Evolutionary conservation across 2,888 invertebrate species (phyloP).

Genomic region (Drosophila prostipennis): DNA sequence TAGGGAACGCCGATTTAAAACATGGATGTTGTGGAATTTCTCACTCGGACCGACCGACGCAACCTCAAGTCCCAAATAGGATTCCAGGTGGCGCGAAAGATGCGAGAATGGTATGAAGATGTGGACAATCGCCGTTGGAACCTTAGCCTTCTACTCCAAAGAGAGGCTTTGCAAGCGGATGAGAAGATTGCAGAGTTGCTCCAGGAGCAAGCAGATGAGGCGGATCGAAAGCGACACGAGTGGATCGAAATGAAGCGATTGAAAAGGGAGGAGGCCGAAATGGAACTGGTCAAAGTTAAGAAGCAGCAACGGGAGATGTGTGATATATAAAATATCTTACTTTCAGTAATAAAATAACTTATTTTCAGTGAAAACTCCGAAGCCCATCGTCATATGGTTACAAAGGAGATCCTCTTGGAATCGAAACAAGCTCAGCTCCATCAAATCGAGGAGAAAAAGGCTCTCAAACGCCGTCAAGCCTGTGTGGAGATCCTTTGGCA

Average conservation of each 20-base stretch:
- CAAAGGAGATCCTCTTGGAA: slow-evolving; percentile 55
- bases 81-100: slow-evolving; percentile 36
- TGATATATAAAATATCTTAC: fast-evolving
- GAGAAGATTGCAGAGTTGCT: slow-evolving; percentile 38
- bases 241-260: slow-evolving; percentile 63
- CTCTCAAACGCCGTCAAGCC: slow-evolving; percentile 34
- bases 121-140: slow-evolving; percentile 55
- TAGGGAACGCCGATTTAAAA: background rate
- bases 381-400: slow-evolving; percentile 63
- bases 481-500: slow-evolving; percentile 56
- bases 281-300: slow-evolving; percentile 52
- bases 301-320: slow-evolving; percentile 63
- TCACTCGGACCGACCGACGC: slow-evolving; percentile 58
- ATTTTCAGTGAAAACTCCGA: slow-evolving; percentile 58
- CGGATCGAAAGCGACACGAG: slow-evolving; percentile 50
- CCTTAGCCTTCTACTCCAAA: slow-evolving; percentile 33
- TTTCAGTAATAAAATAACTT: fast-evolving
- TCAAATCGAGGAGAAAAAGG: slow-evolving; percentile 62
- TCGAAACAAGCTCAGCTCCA: slow-evolving; percentile 61
- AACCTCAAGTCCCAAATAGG: slow-evolving; percentile 56
- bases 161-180: slow-evolving; percentile 33
- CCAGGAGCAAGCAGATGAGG: slow-evolving; percentile 32
- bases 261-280: slow-evolving; percentile 41
- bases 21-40: slow-evolving; percentile 60
- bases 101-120: slow-evolving; percentile 47